Evolutionary conservation across 2,888 invertebrate genomes (phyloP).

Genomic region (Caenorhabditis uteleia): DNA sequence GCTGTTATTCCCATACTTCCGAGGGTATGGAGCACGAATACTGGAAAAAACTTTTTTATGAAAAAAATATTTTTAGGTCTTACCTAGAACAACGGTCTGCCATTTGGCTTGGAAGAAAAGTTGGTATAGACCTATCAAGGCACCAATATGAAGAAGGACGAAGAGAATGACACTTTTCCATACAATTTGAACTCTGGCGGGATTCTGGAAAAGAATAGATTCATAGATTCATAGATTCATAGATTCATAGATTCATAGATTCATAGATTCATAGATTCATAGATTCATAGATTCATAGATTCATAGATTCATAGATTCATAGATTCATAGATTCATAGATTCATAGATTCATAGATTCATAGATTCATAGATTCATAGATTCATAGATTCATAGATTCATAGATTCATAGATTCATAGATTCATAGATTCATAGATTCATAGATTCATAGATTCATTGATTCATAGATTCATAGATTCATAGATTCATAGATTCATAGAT

Average conservation of each 20-base stretch:
- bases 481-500: too few relatives aligned
- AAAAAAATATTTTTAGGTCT: constrained; percentile 34
- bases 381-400: too few relatives aligned
- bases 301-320: too few relatives aligned
- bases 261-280: too few relatives aligned
- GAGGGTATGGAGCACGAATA: constrained; percentile 69
- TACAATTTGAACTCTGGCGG: constrained; percentile 54
- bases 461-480: too few relatives aligned
- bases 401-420: too few relatives aligned
- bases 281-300: too few relatives aligned
- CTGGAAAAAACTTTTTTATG: constrained; percentile 38
- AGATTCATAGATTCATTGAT: too few relatives aligned
- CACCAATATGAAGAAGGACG: constrained; percentile 59
- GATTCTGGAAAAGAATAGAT: constrained; percentile 24
- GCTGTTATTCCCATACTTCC: constrained; percentile 87
- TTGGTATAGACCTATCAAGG: constrained; percentile 61
- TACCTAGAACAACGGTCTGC: constrained; percentile 61
- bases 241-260: not conserved
- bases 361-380: too few relatives aligned
- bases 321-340: too few relatives aligned
- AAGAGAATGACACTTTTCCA: constrained; percentile 67
- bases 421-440: too few relatives aligned
- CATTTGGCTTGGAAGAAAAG: constrained; percentile 60
- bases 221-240: not conserved
- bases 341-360: too few relatives aligned